Percentiles rank a stretch among this genome's conserved stretches.
phyloP scores from a whole-genome alignment of 2,113 vertebrate genomes.

The Grammomys surdaster region DNA sequence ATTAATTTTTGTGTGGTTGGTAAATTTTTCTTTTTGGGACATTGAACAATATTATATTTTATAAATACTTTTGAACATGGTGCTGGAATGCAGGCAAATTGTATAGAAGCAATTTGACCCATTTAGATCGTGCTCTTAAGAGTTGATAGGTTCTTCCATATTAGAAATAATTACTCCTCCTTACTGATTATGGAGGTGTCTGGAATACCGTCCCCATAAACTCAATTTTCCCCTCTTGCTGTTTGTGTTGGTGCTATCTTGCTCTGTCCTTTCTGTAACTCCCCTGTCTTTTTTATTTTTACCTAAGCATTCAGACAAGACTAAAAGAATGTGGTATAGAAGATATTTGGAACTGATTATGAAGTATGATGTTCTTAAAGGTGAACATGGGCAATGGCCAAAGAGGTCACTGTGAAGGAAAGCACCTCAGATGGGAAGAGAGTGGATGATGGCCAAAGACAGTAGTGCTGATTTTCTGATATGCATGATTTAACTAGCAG shows the following conservation, averaged over 20 bases:
- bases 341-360: neutral
- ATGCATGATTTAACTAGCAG: neutral
- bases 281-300: neutral
- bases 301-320: neutral
- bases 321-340: neutral
- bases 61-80: neutral
- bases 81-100: neutral
- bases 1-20: neutral
- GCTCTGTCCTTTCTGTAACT: neutral
- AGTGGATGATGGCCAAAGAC: neutral
- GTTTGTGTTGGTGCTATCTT: neutral
- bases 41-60: neutral
- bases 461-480: neutral
- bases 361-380: neutral
- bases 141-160: neutral
- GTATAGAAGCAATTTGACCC: neutral
- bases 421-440: neutral
- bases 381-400: neutral
- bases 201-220: neutral
- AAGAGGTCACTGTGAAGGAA: neutral
- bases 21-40: neutral
- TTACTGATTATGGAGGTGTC: neutral
- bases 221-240: neutral
- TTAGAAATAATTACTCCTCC: neutral
- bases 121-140: neutral